phyloP scores from a whole-genome alignment of 2,888 invertebrate species.

The Axea sp. region DNA sequence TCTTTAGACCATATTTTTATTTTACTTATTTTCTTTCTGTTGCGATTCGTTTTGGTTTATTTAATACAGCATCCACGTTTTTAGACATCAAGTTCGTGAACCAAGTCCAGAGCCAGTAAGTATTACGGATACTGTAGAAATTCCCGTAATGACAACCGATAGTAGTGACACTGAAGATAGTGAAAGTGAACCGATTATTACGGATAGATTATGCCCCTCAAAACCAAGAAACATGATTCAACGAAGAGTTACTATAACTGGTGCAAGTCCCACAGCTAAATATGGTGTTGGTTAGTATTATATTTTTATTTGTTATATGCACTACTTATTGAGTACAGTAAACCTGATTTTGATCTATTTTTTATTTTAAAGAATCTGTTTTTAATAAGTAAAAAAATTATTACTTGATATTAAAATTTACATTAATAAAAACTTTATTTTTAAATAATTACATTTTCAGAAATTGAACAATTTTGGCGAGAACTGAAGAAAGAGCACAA shows the following conservation, averaged over 20 bases:
- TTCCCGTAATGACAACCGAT: constrained; percentile 79
- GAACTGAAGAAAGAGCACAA: constrained; percentile 83
- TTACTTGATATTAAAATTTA: too few relatives aligned
- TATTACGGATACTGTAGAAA: constrained; percentile 71
- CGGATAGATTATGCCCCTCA: constrained; percentile 85
- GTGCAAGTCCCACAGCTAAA: constrained; percentile 85
- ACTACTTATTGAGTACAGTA: too few relatives aligned
- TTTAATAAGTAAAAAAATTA: too few relatives aligned
- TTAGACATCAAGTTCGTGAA: constrained; percentile 67
- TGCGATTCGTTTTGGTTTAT: constrained; percentile 49
- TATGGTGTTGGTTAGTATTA: constrained; percentile 80
- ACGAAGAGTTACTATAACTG: constrained; percentile 93
- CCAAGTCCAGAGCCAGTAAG: constrained; percentile 74
- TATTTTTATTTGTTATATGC: constrained; percentile 12
- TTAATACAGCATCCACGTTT: constrained; percentile 45
- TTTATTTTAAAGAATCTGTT: too few relatives aligned
- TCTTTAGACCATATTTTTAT: too few relatives aligned
- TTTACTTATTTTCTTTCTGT: constrained; percentile 34
- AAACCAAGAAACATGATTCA: constrained; percentile 88
- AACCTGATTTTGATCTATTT: too few relatives aligned
- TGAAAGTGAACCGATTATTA: constrained; percentile 81
- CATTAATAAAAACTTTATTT: too few relatives aligned
- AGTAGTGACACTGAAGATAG: constrained; percentile 82
- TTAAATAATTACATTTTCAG: constrained; percentile 64
- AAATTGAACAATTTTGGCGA: constrained; percentile 88